Conservation (phyloP, 2,888 invertebrate genomes). For the Drosophila subquinaria region DNA sequence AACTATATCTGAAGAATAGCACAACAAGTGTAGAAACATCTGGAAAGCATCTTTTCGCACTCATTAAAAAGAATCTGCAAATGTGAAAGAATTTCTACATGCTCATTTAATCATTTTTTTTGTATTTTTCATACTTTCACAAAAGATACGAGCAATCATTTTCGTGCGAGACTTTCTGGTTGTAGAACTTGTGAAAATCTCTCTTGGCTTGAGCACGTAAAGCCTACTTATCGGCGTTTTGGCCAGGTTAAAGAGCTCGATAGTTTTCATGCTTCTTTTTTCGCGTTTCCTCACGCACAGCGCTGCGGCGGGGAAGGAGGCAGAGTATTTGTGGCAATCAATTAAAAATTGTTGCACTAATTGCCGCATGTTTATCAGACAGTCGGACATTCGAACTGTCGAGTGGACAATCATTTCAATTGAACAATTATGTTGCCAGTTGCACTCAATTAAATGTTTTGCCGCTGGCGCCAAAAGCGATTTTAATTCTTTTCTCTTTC, state of each 20-base stretch:
- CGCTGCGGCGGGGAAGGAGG: not conserved
- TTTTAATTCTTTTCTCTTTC: slow-evolving; percentile 3
- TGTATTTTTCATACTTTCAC: slow-evolving; percentile 11
- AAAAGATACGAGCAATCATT: slow-evolving; percentile 5
- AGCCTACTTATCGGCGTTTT: slow-evolving; percentile 56
- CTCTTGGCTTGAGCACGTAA: slow-evolving; percentile 44
- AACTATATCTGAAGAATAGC: slow-evolving; percentile 2
- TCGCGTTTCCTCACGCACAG: slow-evolving; percentile 55
- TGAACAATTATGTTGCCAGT: slow-evolving; percentile 68
- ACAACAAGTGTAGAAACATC: slow-evolving; percentile 1
- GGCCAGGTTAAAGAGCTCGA: slow-evolving; percentile 16
- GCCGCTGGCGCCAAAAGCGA: slow-evolving; percentile 35
- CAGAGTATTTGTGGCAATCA: slow-evolving; percentile 52
- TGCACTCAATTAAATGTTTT: slow-evolving; percentile 71
- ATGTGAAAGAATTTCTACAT: slow-evolving; percentile 10
- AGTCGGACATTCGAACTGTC: not conserved
- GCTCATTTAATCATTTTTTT: not conserved
- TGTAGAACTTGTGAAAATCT: not conserved
- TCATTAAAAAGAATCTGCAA: slow-evolving; percentile 10
- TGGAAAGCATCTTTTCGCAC: slow-evolving; percentile 16
- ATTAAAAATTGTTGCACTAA: slow-evolving; percentile 71
- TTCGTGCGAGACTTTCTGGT: not conserved
- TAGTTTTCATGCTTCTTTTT: slow-evolving; percentile 29
- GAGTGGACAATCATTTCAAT: slow-evolving; percentile 65
- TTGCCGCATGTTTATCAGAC: slow-evolving; percentile 63